Evolutionary conservation across 2,113 vertebrate genomes (phyloP), one percentile per base, ranked within the genome.

Genomic region (Terrapene triunguis): DNA sequence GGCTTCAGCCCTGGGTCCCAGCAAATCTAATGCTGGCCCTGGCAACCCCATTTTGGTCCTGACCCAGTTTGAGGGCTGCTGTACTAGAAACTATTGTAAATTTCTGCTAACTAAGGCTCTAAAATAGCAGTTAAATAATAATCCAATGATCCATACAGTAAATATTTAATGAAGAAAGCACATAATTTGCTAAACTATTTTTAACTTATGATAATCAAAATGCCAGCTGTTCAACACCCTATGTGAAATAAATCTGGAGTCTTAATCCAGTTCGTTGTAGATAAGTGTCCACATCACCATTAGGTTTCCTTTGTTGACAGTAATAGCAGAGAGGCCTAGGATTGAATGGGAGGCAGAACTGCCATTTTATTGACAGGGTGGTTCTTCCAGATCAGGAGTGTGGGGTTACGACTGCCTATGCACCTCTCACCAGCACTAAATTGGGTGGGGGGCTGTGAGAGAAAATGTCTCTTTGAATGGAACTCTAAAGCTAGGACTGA

Each of bases 31-130:
- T 54, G 53, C 53, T 54, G 21, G 21, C 21, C 8, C 53, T 54
- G 53, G 53, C 21, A 54, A 54, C 53, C 21, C 8, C 53, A 54
- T 54, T 51, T 54, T 3, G 53, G 19, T 54, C 53, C 21, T 54
- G 53, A 54, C 21, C 53, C 21, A 54, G 21, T 54, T 22, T 54
- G 53, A 54, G 53, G 21, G 21, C 53, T 4, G 53, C 53, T 54
- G 24, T 91, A 76, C n/a, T 84, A 50, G 22, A 44, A 65, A 96
- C 12, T 80, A 83, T 57, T 72, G 1, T 78, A 82, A 80, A 21
- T 84, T 89, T 94, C 76, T 84, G 21, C 84, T 93, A 80, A 92
- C 51, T 82, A 86, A 54, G 84, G 89, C 32, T 8, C 38, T 94
- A 95, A 62, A 21, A 0, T 72, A 51, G 42, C 57, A 55, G 7